These are phyloP conservation scores for Alentia gelatinosa DNA, from an alignment of 2,888 invertebrate species.

Conservation along the genomic window DNA sequence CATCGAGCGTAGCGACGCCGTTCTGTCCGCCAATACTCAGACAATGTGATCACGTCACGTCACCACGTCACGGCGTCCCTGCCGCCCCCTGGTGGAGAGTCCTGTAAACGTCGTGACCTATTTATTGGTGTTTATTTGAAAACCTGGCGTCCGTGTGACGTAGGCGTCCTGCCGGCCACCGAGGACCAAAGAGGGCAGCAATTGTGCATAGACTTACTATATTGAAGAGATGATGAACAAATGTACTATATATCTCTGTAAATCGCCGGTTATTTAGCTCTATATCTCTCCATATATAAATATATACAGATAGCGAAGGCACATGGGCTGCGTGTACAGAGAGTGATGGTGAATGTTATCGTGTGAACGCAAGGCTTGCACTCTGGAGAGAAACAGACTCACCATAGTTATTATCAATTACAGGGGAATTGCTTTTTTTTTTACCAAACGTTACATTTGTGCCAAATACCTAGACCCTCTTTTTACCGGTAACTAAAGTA, in stretches of 20 bases:
- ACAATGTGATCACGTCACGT: background rate
- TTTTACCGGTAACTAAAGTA: too few relatives aligned
- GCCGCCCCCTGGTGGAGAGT: background rate
- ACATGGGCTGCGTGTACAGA: background rate
- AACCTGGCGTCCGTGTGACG: background rate
- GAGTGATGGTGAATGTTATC: background rate
- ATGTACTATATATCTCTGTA: background rate
- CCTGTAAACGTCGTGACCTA: background rate
- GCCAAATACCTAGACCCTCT: background rate
- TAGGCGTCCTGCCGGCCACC: background rate
- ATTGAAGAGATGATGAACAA: background rate
- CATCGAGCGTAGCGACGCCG: slow-evolving; percentile 68
- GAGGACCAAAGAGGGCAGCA: background rate
- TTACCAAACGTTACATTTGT: background rate
- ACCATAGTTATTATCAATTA: too few relatives aligned
- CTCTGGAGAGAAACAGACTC: background rate
- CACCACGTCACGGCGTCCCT: background rate
- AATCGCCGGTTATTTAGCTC: background rate
- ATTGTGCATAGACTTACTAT: slow-evolving; percentile 9
- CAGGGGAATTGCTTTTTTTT: background rate
- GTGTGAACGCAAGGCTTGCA: background rate
- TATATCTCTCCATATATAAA: background rate
- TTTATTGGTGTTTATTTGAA: background rate
- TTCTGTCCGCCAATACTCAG: background rate
- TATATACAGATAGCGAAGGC: background rate